Evolutionary conservation across 2,888 invertebrate species (phyloP).

Genomic region (Parapristionchus giblindavisi): DNA sequence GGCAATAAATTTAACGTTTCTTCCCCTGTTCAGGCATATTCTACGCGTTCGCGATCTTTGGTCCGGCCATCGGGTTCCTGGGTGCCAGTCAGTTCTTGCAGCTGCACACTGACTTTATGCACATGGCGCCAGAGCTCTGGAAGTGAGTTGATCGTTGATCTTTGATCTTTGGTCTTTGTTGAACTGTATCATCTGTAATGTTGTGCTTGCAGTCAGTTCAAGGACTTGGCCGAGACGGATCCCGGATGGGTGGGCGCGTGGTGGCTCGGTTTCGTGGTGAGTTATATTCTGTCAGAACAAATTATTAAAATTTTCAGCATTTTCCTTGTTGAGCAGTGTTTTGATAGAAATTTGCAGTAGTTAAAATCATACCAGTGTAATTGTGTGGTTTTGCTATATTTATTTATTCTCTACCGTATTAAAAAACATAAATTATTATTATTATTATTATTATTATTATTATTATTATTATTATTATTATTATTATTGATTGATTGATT

Average conservation of each 20-base stretch:
- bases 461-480: too few relatives aligned
- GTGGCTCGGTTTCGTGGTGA: slow-evolving; percentile 87
- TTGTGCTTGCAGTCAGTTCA: slow-evolving; percentile 41
- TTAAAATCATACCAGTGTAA: too few relatives aligned
- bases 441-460: too few relatives aligned
- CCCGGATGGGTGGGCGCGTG: slow-evolving; percentile 83
- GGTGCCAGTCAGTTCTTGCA: slow-evolving; percentile 83
- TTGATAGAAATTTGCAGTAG: too few relatives aligned
- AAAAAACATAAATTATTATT: too few relatives aligned
- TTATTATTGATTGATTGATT: too few relatives aligned
- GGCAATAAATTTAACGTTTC: not conserved
- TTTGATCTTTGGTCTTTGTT: not conserved
- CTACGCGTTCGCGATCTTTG: slow-evolving; percentile 84
- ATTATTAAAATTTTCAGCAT: too few relatives aligned
- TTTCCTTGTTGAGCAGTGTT: too few relatives aligned
- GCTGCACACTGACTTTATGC: slow-evolving; percentile 75
- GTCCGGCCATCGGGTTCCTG: slow-evolving; percentile 86
- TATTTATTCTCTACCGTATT: too few relatives aligned
- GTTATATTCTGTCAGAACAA: too few relatives aligned
- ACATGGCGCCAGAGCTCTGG: slow-evolving; percentile 59
- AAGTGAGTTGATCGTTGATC: slow-evolving; percentile 33
- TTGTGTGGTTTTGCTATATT: too few relatives aligned
- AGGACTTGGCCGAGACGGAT: slow-evolving; percentile 64
- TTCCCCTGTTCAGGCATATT: slow-evolving; percentile 74
- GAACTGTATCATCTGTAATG: not conserved